phyloP scores from a whole-genome alignment of 2,797 vertebrate species.

The Pagetopsis macropterus region DNA sequence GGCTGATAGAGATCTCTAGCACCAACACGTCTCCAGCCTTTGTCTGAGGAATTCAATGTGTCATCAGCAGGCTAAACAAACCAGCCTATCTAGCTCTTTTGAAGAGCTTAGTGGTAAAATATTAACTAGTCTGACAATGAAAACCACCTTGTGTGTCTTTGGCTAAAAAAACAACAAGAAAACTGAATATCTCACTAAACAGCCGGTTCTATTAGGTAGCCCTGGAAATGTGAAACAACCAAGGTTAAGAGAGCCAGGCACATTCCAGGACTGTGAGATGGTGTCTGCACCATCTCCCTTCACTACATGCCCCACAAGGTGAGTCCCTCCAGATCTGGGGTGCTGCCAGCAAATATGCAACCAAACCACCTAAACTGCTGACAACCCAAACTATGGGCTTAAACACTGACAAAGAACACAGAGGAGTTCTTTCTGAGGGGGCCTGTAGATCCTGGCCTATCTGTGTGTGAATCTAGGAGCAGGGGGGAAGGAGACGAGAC shows the following conservation, averaged over 20 bases:
- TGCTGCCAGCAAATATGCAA: conserved; percentile 46
- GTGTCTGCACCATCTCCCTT: conserved; percentile 72
- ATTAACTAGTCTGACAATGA: conserved; percentile 49
- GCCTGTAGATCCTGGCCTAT: conserved; percentile 25
- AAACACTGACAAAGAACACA: conserved; percentile 57
- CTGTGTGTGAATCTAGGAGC: conserved; percentile 34
- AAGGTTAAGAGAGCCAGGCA: conserved; percentile 54
- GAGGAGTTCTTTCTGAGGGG: conserved; percentile 23
- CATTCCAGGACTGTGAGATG: conserved; percentile 78
- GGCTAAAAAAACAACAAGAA: conserved; percentile 25
- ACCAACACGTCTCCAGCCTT: conserved; percentile 70
- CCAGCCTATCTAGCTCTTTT: conserved; percentile 61
- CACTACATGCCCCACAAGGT: conserved; percentile 61
- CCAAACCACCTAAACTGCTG: conserved; percentile 52
- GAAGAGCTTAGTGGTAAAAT: conserved; percentile 52
- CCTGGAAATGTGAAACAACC: conserved; percentile 39
- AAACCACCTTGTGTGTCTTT: conserved; percentile 56
- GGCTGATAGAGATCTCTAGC: conserved; percentile 69
- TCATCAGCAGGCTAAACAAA: conserved; percentile 75
- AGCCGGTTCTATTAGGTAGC: conserved; percentile 36
- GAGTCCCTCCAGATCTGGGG: conserved; percentile 67
- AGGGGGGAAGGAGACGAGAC: background rate
- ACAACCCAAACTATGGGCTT: conserved; percentile 45
- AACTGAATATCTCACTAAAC: background rate
- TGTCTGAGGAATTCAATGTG: conserved; percentile 75